Evolutionary conservation across 2,888 invertebrate genomes (phyloP).

Genomic region (Matsumyia berberina): DNA sequence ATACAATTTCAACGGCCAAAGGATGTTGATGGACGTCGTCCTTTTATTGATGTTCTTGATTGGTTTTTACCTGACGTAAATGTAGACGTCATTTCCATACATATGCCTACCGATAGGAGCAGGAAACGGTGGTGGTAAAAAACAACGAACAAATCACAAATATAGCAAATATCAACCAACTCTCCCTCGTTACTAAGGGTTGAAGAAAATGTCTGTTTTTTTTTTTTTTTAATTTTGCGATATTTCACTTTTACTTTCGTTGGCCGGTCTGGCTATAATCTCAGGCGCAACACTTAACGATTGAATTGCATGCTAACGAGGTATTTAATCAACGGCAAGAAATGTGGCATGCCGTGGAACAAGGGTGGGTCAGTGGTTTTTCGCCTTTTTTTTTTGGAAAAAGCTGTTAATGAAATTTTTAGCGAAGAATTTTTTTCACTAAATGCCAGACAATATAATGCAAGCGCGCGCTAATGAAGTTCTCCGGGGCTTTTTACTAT

Average conservation of each 20-base stretch:
- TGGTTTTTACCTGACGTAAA: constrained; percentile 82
- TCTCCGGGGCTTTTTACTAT: constrained; percentile 28
- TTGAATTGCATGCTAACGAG: constrained; percentile 76
- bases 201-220: constrained; percentile 38
- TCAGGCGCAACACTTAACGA: constrained; percentile 77
- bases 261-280: constrained; percentile 39
- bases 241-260: constrained; percentile 73
- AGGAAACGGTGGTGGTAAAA: constrained; percentile 22
- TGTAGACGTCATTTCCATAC: constrained; percentile 68
- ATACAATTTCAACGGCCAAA: constrained; percentile 49
- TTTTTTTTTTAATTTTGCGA: constrained; percentile 60
- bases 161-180: constrained; percentile 67
- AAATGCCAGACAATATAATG: constrained; percentile 60
- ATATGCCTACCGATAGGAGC: constrained; percentile 23
- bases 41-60: constrained; percentile 84
- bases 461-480: constrained; percentile 65
- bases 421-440: constrained; percentile 10
- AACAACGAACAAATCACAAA: constrained; percentile 62
- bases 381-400: constrained; percentile 27
- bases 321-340: constrained; percentile 73
- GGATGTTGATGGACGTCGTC: constrained; percentile 83
- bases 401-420: constrained; percentile 63
- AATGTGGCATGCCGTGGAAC: constrained; percentile 43
- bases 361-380: constrained; percentile 58
- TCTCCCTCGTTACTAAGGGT: constrained; percentile 20